Evolutionary conservation across 2,888 invertebrate genomes (phyloP), one percentile per base, ranked within the genome.

Genomic region (Drosophila multiciliata): DNA sequence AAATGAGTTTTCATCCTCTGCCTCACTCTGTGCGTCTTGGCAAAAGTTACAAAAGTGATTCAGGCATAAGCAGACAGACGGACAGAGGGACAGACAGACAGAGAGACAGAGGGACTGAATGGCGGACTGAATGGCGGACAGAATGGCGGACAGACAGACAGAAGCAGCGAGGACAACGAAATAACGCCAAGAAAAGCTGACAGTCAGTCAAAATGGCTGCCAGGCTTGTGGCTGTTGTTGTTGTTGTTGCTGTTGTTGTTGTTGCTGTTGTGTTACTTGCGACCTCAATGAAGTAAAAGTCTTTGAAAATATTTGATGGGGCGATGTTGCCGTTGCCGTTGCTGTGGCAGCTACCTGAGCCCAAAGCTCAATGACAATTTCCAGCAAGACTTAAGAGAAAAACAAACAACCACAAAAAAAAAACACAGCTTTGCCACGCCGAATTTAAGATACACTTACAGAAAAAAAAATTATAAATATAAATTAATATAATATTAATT

Each of bases 11-110:
- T 87, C 68, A 66, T 58, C 38, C 38, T 36, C 35, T 23, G 11
- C 20, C 40, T 15, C 49, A 12, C 38, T 20, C 11, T 17, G 26
- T 9, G 9, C 12, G 48, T 23, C 26, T 74, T 26, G 50, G 76
- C 63, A 72, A 85, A 89, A 89, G 89, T 85, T 85, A 75, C 87
- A 87, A 89, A 85, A 85, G 84, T 89, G 89, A 87, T 85, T 85
- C 84, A 79, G 83, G 87, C 84, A 87, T 87, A 87, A 87, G 65
- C 66, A 62, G 76, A 58, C 71, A 38, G 66, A 72, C 52, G 49
- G 29, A 49, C 12, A 12, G 20, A 12, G 4, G 0, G 38, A 17
- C 4, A 3, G 17, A 36, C 17, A 0, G 36, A 8, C 36, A 1
- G 36, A 36, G n/a, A 2, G 40, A 11, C 11, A 11, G n/a, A 6